Conservation (phyloP, 2,797 vertebrate species). For the Sitta carolinensis region DNA sequence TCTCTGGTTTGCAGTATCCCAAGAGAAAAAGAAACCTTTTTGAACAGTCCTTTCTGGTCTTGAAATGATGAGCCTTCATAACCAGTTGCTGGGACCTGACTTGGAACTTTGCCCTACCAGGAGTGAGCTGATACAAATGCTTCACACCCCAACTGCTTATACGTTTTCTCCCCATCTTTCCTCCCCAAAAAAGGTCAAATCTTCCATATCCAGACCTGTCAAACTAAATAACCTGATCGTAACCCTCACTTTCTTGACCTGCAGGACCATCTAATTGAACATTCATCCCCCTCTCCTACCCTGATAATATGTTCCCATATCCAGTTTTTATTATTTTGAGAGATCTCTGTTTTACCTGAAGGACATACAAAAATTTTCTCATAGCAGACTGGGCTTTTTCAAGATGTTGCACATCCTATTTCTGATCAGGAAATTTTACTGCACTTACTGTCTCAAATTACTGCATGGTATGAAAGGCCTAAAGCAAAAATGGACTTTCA, state of each 20-base stretch:
- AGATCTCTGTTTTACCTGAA: not conserved
- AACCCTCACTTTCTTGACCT: not conserved
- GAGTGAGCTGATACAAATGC: not conserved
- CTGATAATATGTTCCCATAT: not conserved
- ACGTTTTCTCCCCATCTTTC: not conserved
- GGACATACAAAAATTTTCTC: not conserved
- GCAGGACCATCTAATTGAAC: not conserved
- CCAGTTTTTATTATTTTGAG: not conserved
- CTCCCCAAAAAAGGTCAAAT: not conserved
- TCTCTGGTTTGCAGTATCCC: not conserved
- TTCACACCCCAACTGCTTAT: not conserved
- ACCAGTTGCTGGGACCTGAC: not conserved
- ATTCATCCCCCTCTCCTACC: not conserved
- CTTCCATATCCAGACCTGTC: not conserved
- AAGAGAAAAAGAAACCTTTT: not conserved
- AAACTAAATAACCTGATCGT: not conserved
- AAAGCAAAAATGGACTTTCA: not conserved
- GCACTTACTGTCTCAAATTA: not conserved
- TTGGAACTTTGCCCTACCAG: not conserved
- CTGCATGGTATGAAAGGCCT: not conserved
- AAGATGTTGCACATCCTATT: not conserved
- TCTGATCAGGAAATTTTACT: not conserved
- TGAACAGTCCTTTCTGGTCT: not conserved
- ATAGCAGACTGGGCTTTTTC: not conserved
- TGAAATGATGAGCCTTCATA: not conserved